phyloP scores from a whole-genome alignment of 2,113 vertebrate genomes.

The Oophaga pumilio region DNA sequence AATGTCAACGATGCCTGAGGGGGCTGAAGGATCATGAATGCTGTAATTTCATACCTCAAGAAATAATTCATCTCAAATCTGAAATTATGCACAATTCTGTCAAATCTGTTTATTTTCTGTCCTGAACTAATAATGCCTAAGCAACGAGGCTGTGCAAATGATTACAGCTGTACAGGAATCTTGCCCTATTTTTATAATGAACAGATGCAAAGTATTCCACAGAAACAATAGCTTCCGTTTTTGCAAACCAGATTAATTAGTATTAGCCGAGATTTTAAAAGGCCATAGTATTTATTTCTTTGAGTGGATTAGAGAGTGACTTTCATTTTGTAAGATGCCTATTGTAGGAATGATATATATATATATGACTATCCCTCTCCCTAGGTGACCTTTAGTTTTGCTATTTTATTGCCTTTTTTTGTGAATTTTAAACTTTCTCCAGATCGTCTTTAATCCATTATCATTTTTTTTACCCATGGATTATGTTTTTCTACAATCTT shows the following conservation, averaged over 20 bases:
- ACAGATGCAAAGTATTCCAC: slow-evolving; percentile 47
- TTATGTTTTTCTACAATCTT: not conserved
- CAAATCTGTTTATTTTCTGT: slow-evolving; percentile 47
- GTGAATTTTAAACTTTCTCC: not conserved
- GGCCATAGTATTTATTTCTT: slow-evolving; percentile 29
- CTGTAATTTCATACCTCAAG: slow-evolving; percentile 31
- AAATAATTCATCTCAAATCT: slow-evolving; percentile 40
- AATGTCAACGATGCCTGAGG: slow-evolving; percentile 33
- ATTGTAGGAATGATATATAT: slow-evolving; percentile 5
- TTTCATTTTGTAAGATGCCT: slow-evolving; percentile 36
- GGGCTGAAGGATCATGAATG: not conserved
- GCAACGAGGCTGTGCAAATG: slow-evolving; percentile 33
- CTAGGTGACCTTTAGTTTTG: slow-evolving; percentile 43
- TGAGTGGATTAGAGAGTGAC: slow-evolving; percentile 47
- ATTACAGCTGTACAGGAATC: slow-evolving; percentile 36
- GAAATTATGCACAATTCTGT: slow-evolving; percentile 48
- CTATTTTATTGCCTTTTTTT: not conserved
- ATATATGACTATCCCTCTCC: slow-evolving; percentile 11
- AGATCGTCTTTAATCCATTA: slow-evolving; percentile 7
- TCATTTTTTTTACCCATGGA: not conserved
- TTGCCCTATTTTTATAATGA: slow-evolving; percentile 42
- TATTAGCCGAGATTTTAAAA: slow-evolving; percentile 44
- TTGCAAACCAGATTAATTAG: slow-evolving; percentile 55
- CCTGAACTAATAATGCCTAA: slow-evolving; percentile 35
- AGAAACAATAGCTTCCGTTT: slow-evolving; percentile 51